Evolutionary conservation across 2,797 vertebrate genomes (phyloP), one percentile per base, ranked within the genome.

Genomic region (Kryptopterus vitreolus): DNA sequence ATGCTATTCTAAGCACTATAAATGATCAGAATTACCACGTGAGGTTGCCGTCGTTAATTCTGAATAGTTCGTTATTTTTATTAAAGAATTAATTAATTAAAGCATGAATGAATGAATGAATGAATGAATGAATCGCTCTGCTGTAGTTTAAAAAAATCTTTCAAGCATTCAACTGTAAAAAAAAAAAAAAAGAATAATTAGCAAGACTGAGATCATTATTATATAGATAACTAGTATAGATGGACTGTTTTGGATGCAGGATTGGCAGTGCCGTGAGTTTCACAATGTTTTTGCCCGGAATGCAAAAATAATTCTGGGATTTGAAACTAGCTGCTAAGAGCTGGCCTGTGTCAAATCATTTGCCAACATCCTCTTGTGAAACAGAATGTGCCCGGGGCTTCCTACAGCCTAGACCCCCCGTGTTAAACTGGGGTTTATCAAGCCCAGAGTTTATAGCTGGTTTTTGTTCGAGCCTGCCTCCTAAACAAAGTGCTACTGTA

Each of bases 281-380:
- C 24, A 10, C n/a, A 43, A 31, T 65, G 66, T 13, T 48, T 71
- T n/a, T 33, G 18, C 24, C 24, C 46, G 66, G 24, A 74, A 73
- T 46, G 48, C 26, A 22, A 38, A 59, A 74, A 46, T 35, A 59
- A 62, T 18, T 57, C 24, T 58, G 62, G 52, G 59, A 48, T 63
- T 73, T 75, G 26, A 76, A 61, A 38, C 22, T n/a, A 38, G 68
- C 55, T 58, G 53, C 38, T 38, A 73, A 65, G 55, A 74, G 61
- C 8, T n/a, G 24, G 22, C 38, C 29, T 59, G 38, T 50, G 53
- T 82, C 29, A 78, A 78, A 78, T 68, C 15, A 29, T 63, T 74
- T 74, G 69, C 68, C 76, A 78, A 46, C 35, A 66, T 78, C 52
- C 8, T 63, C 38, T 55, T 20, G 29, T 69, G 24, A 63, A 43